Conservation (phyloP, 2,113 vertebrate species). For the Daphoenositta chrysoptera region DNA sequence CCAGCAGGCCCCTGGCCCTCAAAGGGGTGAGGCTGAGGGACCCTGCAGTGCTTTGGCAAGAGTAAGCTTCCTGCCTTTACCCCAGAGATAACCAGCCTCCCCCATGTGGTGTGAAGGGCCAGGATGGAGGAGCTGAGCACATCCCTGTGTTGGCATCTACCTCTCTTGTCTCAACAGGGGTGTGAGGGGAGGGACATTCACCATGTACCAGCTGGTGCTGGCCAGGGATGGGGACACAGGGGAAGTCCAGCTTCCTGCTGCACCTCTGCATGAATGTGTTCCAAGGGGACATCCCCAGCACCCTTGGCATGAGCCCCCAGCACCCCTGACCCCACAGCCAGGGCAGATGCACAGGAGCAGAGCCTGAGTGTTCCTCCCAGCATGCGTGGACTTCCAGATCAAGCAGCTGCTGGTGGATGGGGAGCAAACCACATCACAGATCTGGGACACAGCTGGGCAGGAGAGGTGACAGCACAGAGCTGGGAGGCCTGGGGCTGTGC, state of each 20-base stretch:
- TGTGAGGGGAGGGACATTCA: background rate
- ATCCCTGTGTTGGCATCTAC: background rate
- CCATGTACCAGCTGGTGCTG: conserved; percentile 70
- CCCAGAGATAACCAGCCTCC: conserved; percentile 42
- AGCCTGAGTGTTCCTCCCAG: background rate
- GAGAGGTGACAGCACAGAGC: conserved; percentile 59
- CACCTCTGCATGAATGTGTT: conserved; percentile 72
- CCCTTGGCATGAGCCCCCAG: conserved; percentile 49
- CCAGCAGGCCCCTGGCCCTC: background rate
- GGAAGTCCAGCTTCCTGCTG: conserved; percentile 79
- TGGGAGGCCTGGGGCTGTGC: too few relatives aligned
- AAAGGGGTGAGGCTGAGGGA: background rate
- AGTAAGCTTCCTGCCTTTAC: conserved; percentile 72
- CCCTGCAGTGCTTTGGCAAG: background rate
- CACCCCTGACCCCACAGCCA: conserved; percentile 36
- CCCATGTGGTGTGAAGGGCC: background rate
- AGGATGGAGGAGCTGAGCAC: too few relatives aligned
- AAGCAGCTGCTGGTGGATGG: conserved; percentile 79
- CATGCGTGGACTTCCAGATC: conserved; percentile 79
- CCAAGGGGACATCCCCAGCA: conserved; percentile 65
- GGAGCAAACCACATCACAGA: conserved; percentile 72
- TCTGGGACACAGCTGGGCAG: conserved; percentile 78
- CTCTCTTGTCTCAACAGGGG: background rate
- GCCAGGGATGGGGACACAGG: conserved; percentile 70
- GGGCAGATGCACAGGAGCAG: background rate